Conservation (phyloP, 2,888 invertebrate species). For the Lasioglossum lativentre region DNA sequence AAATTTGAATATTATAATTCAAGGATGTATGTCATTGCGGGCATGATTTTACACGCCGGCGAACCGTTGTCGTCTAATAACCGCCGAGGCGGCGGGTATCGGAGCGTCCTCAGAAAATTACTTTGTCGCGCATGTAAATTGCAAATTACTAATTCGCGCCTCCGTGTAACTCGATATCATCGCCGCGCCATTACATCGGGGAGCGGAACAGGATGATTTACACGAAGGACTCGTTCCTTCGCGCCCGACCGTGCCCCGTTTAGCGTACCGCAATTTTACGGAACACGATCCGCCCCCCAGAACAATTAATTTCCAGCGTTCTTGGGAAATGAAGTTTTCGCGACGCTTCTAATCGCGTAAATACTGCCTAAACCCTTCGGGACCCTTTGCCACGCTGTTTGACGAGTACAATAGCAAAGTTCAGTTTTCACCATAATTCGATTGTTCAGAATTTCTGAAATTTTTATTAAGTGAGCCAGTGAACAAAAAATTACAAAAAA, state of each 20-base stretch:
- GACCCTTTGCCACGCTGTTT: neutral
- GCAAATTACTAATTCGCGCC: conserved; percentile 57
- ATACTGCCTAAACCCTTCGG: neutral
- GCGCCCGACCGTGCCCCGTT: neutral
- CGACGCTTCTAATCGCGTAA: neutral
- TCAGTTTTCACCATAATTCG: no score
- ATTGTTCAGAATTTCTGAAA: no score
- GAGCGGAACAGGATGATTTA: conserved; percentile 39
- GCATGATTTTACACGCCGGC: neutral
- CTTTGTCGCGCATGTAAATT: conserved; percentile 53
- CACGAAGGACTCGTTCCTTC: conserved; percentile 13
- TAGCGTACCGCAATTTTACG: neutral
- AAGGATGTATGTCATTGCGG: neutral
- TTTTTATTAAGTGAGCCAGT: no score
- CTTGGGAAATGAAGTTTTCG: neutral
- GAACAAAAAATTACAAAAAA: no score
- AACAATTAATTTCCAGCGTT: neutral
- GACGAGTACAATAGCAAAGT: neutral
- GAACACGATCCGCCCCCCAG: neutral
- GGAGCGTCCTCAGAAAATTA: conserved; percentile 26
- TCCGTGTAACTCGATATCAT: conserved; percentile 48
- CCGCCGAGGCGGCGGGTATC: conserved; percentile 14
- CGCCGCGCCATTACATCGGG: conserved; percentile 24
- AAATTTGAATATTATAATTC: neutral
- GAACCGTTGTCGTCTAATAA: conserved; percentile 14